Evolutionary conservation across 2,797 vertebrate genomes (phyloP).

Genomic region (Chiloscyllium punctatum): DNA sequence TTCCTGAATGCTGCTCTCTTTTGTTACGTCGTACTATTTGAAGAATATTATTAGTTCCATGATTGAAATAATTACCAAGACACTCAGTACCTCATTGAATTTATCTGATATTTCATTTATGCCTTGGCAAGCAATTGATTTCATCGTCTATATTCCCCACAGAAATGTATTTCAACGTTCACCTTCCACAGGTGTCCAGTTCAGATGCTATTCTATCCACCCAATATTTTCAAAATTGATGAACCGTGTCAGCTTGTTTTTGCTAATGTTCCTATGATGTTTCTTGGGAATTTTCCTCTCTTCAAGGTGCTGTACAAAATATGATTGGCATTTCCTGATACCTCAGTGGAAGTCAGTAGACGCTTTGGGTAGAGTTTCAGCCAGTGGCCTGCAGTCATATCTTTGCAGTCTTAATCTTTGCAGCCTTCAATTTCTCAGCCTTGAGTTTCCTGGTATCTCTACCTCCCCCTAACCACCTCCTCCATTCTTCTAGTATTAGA

Average conservation of each 20-base stretch:
- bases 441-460: neutral
- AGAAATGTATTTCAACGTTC: too few species aligned
- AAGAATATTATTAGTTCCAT: too few species aligned
- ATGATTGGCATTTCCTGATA: neutral
- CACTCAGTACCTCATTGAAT: too few species aligned
- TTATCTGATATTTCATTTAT: too few species aligned
- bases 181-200: too few species aligned
- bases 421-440: neutral
- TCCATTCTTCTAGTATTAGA: neutral
- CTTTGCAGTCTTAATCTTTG: neutral
- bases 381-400: neutral
- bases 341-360: neutral
- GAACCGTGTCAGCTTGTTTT: neutral
- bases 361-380: neutral
- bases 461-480: neutral
- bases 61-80: too few species aligned
- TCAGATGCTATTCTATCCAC: too few species aligned
- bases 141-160: too few species aligned
- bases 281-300: neutral
- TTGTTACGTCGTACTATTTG: too few species aligned
- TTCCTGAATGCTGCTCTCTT: too few species aligned
- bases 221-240: neutral
- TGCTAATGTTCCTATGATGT: neutral
- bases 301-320: neutral
- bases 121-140: too few species aligned